Percentiles rank a stretch among this genome's conserved stretches.
Conservation (phyloP, 2,113 vertebrate genomes). For the Nymphicus hollandicus region DNA sequence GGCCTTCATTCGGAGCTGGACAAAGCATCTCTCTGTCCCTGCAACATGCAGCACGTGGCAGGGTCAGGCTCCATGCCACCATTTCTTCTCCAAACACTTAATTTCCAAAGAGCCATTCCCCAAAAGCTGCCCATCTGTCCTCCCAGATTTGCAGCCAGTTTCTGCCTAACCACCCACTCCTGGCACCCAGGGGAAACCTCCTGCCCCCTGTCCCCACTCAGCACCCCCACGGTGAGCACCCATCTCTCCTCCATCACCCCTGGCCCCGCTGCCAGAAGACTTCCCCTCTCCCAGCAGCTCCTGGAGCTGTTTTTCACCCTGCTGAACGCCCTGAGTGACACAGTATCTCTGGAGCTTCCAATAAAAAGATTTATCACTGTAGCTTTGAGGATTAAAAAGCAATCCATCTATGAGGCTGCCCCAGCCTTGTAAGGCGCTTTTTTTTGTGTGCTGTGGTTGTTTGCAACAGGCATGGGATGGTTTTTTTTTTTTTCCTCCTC, state of each 20-base stretch:
- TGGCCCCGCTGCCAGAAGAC: fast-evolving
- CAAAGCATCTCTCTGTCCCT: neutral
- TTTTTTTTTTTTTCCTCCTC: neutral
- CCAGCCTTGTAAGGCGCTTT: constrained; percentile 67
- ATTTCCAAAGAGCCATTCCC: neutral
- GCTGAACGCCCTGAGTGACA: neutral
- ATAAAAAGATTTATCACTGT: constrained; percentile 47
- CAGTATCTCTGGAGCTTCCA: neutral
- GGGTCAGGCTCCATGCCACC: neutral
- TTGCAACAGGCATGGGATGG: neutral
- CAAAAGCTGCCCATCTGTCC: neutral
- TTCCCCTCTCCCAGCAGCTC: neutral
- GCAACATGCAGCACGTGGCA: neutral
- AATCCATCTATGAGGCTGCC: constrained; percentile 45
- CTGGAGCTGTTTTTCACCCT: neutral
- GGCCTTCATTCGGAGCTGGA: neutral
- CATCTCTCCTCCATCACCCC: neutral
- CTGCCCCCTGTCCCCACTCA: fast-evolving
- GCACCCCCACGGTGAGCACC: fast-evolving
- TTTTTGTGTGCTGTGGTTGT: constrained; percentile 10
- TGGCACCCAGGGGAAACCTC: neutral
- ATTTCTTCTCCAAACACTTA: neutral
- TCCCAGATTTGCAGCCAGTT: neutral
- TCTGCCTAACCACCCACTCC: neutral
- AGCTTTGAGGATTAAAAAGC: constrained; percentile 60